Conservation (phyloP, 2,888 invertebrate species). For the Criorhina ranunculi region DNA sequence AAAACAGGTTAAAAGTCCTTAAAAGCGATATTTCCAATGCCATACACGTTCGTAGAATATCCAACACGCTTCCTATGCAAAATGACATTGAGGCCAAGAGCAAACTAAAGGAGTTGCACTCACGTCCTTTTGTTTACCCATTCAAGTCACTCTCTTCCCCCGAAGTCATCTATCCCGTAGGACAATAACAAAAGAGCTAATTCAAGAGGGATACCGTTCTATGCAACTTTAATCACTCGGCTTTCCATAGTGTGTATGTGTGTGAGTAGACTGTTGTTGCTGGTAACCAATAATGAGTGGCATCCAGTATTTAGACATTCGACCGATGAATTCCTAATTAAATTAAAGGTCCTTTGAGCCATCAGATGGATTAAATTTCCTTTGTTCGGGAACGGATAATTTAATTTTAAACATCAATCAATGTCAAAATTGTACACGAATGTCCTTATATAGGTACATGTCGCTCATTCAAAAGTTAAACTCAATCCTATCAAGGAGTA, state of each 20-base stretch:
- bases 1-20: neutral
- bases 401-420: conserved; percentile 48
- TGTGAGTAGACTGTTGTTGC: neutral
- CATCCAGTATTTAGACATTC: conserved; percentile 26
- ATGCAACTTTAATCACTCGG: conserved; percentile 42
- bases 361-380: neutral
- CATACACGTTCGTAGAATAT: conserved; percentile 30
- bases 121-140: conserved; percentile 44
- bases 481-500: conserved; percentile 6
- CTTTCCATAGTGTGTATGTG: neutral
- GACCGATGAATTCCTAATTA: conserved; percentile 56
- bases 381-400: conserved; percentile 22
- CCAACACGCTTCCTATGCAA: conserved; percentile 5
- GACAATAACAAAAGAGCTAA: conserved; percentile 25
- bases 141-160: conserved; percentile 37
- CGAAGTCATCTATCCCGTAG: conserved; percentile 15
- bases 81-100: conserved; percentile 19
- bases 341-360: conserved; percentile 42
- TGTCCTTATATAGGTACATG: neutral
- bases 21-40: conserved; percentile 5
- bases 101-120: conserved; percentile 26
- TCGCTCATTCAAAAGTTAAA: conserved; percentile 4
- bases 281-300: conserved; percentile 42
- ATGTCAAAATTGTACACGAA: neutral
- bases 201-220: conserved; percentile 13